Percentiles rank a stretch among this genome's conserved stretches.
phyloP scores from a whole-genome alignment of 2,113 vertebrate species.

The Nothoprocta pentlandii region DNA sequence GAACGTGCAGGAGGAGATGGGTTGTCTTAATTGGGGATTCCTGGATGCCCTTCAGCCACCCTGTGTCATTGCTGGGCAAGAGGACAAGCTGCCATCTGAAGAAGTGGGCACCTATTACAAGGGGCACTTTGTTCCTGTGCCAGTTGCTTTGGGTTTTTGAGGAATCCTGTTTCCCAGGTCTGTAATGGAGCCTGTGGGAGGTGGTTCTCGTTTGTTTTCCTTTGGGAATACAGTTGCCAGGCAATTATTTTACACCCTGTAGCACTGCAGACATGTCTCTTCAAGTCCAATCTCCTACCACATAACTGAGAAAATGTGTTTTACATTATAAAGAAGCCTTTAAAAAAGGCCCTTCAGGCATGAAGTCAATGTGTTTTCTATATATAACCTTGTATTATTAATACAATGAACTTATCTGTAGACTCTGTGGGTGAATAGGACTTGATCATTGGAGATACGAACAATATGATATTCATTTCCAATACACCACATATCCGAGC shows the following conservation, averaged over 20 bases:
- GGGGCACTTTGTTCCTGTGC: not conserved
- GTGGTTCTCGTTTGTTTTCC: constrained; percentile 17
- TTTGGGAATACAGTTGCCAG: constrained; percentile 49
- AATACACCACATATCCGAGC: not conserved
- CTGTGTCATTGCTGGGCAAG: not conserved
- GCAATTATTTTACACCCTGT: constrained; percentile 77
- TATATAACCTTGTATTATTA: constrained; percentile 46
- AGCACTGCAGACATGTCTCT: constrained; percentile 60
- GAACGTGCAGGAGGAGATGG: not conserved
- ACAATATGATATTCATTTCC: constrained; percentile 44
- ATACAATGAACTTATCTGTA: constrained; percentile 54
- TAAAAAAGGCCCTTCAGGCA: constrained; percentile 55
- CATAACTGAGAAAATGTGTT: constrained; percentile 60
- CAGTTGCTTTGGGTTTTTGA: not conserved
- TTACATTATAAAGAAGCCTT: constrained; percentile 72
- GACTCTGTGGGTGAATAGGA: constrained; percentile 44
- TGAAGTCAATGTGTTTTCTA: constrained; percentile 34
- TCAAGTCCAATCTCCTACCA: constrained; percentile 55
- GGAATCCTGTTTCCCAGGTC: not conserved
- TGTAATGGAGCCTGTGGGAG: not conserved
- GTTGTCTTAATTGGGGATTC: not conserved
- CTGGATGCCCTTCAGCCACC: not conserved
- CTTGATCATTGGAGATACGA: constrained; percentile 22
- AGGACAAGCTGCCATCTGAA: not conserved
- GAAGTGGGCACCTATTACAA: not conserved